Evolutionary conservation across 1,140 invertebrate genomes (phyloP).

Genomic region (Conus betulinus): DNA sequence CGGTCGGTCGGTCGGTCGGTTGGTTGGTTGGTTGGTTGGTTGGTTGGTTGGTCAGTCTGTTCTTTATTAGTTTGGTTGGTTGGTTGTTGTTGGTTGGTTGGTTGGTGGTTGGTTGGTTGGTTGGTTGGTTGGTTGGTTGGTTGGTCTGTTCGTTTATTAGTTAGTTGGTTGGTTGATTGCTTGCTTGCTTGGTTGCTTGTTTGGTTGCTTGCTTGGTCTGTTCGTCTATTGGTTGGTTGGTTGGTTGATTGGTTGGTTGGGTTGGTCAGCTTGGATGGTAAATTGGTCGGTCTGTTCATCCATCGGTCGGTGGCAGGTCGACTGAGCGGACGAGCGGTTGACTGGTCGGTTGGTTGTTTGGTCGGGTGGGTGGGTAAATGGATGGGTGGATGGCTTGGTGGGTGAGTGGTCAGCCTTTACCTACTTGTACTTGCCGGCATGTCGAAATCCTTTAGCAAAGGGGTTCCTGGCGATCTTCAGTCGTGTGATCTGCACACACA

Average conservation of each 20-base stretch:
- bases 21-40: no score
- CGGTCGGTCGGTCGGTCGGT: no score
- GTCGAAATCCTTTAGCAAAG: constrained; percentile 78
- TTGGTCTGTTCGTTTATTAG: no score
- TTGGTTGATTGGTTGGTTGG: background rate
- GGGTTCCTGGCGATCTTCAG: constrained; percentile 75
- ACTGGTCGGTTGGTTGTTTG: background rate
- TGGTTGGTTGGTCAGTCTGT: no score
- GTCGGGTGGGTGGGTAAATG: background rate
- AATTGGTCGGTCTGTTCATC: background rate
- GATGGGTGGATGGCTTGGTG: background rate
- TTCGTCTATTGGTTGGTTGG: background rate
- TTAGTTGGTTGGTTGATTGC: no score
- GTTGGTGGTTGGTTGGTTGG: background rate
- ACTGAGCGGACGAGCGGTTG: background rate
- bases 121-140: background rate
- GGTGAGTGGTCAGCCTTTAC: constrained; percentile 57
- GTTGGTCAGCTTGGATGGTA: background rate
- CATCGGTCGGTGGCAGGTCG: background rate
- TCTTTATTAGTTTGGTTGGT: no score
- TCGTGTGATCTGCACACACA: constrained; percentile 80
- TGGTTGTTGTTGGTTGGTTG: no score
- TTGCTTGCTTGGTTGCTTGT: no score
- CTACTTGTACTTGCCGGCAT: constrained; percentile 97
- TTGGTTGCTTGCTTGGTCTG: no score